A percentile compares a stretch with the other conserved stretches of the same genome.
phyloP scores from a whole-genome alignment of 2,888 invertebrate species.

The Eupithecia exiguata region DNA sequence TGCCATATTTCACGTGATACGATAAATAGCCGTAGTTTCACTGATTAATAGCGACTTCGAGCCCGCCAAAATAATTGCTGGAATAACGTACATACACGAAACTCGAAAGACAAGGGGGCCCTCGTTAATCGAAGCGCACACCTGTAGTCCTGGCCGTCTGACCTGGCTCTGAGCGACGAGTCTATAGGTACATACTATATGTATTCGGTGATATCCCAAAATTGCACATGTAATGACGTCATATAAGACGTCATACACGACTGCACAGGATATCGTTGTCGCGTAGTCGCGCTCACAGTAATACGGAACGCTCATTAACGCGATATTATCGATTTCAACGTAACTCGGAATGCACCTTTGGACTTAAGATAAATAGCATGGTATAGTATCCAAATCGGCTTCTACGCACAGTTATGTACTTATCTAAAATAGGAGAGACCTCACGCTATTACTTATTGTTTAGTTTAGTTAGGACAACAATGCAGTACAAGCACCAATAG shows the following conservation, averaged over 20 bases:
- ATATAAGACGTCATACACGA: too few relatives aligned
- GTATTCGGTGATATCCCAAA: too few relatives aligned
- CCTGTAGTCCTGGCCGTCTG: neutral
- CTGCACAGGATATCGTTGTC: too few relatives aligned
- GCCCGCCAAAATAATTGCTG: neutral
- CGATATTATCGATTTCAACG: too few relatives aligned
- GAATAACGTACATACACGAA: neutral
- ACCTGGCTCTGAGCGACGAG: neutral
- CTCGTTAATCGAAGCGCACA: neutral
- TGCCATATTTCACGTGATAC: neutral
- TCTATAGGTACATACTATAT: neutral
- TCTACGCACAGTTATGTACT: too few relatives aligned
- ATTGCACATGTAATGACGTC: too few relatives aligned
- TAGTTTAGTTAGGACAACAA: neutral
- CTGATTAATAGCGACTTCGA: neutral
- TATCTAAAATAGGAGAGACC: conserved; percentile 1
- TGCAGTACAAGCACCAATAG: conserved; percentile 2
- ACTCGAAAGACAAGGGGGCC: neutral
- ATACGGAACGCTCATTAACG: too few relatives aligned
- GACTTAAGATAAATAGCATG: too few relatives aligned
- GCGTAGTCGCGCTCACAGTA: too few relatives aligned
- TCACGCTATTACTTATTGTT: neutral
- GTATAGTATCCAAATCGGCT: too few relatives aligned
- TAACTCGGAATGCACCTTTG: too few relatives aligned
- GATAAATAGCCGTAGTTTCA: neutral